These are phyloP conservation scores for Pipa parva DNA, from an alignment of 2,113 vertebrate species.

Conservation along the genomic window DNA sequence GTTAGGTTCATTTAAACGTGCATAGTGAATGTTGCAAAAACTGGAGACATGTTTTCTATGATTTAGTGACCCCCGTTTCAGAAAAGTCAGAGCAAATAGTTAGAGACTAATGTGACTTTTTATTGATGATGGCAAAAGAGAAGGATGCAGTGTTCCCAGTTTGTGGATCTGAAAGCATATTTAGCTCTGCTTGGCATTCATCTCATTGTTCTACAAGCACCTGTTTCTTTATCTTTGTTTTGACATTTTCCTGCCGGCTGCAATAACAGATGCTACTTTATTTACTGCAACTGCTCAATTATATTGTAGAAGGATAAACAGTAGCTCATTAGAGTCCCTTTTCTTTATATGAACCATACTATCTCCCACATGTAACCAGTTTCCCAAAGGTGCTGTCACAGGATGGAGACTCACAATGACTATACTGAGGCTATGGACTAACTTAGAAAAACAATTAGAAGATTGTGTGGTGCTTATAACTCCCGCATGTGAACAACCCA, in stretches of 20 bases:
- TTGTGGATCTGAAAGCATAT: too few species aligned
- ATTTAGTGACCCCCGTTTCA: too few species aligned
- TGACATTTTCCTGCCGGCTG: conserved; percentile 84
- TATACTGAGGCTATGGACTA: conserved; percentile 50
- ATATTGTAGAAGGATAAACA: conserved; percentile 94
- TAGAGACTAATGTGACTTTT: too few species aligned
- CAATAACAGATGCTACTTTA: conserved; percentile 91
- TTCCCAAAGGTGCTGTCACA: conserved; percentile 49
- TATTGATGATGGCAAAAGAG: too few species aligned
- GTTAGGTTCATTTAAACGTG: too few species aligned
- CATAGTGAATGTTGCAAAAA: too few species aligned
- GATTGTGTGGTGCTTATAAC: conserved; percentile 53
- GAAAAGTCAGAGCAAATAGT: too few species aligned
- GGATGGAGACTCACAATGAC: conserved; percentile 56
- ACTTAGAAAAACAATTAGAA: conserved; percentile 54
- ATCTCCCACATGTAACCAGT: conserved; percentile 52
- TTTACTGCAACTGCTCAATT: conserved; percentile 94
- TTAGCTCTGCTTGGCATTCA: conserved; percentile 42
- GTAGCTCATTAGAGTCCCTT: conserved; percentile 89
- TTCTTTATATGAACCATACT: conserved; percentile 66
- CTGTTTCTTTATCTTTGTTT: conserved; percentile 73
- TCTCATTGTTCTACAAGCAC: conserved; percentile 51
- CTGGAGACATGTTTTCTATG: too few species aligned
- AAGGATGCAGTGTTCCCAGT: too few species aligned
- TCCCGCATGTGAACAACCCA: conserved; percentile 51